phyloP scores from a whole-genome alignment of 2,113 vertebrate species.

The Carlito syrichta region DNA sequence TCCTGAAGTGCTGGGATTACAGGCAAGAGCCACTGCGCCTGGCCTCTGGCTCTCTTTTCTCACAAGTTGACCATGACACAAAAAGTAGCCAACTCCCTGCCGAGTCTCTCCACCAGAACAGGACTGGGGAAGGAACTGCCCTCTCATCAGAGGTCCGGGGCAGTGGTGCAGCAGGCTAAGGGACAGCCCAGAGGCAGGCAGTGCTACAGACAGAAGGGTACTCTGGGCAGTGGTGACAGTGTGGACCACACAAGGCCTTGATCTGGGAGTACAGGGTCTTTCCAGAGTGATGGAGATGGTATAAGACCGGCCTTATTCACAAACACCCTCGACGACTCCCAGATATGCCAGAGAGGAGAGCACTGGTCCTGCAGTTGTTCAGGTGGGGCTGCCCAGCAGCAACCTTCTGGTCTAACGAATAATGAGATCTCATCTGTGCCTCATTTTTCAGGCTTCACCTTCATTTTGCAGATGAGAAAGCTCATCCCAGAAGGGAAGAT shows the following conservation, averaged over 20 bases:
- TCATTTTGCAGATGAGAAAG: constrained; percentile 19
- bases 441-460: not conserved
- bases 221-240: not conserved
- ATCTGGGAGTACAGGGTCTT: not conserved
- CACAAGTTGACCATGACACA: not conserved
- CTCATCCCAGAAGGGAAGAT: not conserved
- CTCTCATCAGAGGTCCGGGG: not conserved
- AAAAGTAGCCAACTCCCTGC: not conserved
- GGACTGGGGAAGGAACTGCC: not conserved
- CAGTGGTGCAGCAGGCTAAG: not conserved
- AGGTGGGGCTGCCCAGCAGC: not conserved
- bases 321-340: not conserved
- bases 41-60: not conserved
- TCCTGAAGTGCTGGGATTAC: too few species aligned
- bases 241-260: not conserved
- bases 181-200: not conserved
- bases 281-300: not conserved
- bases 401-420: not conserved
- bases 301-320: not conserved
- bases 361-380: not conserved
- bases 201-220: not conserved
- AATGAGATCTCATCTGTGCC: not conserved
- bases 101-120: not conserved
- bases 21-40: too few species aligned
- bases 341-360: not conserved